Evolutionary conservation across 2,888 invertebrate species (phyloP).

Genomic region (Eremobia ochroleuca): DNA sequence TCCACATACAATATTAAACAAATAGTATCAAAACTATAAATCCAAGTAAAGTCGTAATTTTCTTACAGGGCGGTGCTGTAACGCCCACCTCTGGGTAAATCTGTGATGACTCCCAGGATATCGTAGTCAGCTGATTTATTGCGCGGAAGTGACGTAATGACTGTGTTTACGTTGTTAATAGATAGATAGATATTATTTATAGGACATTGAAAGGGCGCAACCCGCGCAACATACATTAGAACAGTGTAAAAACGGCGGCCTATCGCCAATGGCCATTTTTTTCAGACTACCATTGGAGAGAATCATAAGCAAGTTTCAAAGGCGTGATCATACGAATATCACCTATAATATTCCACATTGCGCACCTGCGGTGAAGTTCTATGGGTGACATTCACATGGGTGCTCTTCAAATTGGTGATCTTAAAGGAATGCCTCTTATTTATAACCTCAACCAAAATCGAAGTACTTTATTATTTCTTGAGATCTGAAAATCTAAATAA

Average conservation of each 20-base stretch:
- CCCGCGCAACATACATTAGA: neutral
- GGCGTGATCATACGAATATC: neutral
- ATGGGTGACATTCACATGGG: too few relatives aligned
- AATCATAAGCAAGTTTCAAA: neutral
- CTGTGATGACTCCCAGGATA: slow-evolving; percentile 72
- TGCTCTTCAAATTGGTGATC: too few relatives aligned
- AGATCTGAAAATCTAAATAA: too few relatives aligned
- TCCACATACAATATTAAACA: neutral
- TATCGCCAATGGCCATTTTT: neutral
- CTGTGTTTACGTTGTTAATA: slow-evolving; percentile 49
- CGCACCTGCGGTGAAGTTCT: too few relatives aligned
- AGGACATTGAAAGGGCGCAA: neutral
- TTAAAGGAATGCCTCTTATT: too few relatives aligned
- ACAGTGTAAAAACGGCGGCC: neutral
- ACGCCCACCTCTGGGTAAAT: slow-evolving; percentile 78
- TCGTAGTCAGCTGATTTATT: slow-evolving; percentile 68
- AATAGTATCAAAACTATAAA: slow-evolving; percentile 73
- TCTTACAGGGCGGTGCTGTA: slow-evolving; percentile 76
- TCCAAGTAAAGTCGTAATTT: slow-evolving; percentile 72
- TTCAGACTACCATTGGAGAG: neutral
- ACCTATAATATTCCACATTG: neutral
- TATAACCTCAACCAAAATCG: too few relatives aligned
- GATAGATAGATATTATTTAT: slow-evolving; percentile 1
- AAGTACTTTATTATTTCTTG: too few relatives aligned
- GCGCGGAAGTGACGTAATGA: slow-evolving; percentile 59